Evolutionary conservation across 1,140 invertebrate species (phyloP).

Genomic region (Melipona quadrifasciata): DNA sequence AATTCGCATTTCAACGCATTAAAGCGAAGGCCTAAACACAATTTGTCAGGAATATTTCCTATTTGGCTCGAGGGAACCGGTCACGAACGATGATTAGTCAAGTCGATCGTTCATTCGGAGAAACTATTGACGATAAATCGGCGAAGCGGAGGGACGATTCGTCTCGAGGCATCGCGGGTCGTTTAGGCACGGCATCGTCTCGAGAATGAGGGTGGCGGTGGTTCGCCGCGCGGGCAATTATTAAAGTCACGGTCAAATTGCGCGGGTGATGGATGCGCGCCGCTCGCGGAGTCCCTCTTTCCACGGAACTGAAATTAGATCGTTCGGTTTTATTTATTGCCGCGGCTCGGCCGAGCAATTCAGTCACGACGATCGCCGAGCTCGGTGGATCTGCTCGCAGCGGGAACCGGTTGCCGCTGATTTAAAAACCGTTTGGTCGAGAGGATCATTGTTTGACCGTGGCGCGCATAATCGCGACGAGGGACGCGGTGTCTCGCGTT

Average conservation of each 20-base stretch:
- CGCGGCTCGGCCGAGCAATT: background rate
- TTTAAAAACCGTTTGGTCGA: slow-evolving; percentile 20
- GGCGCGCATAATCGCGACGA: background rate
- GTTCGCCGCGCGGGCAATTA: slow-evolving; percentile 7
- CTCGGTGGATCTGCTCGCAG: background rate
- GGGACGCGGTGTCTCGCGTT: background rate
- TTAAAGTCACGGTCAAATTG: slow-evolving; percentile 19
- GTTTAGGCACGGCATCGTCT: background rate
- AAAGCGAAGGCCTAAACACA: background rate
- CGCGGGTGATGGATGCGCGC: slow-evolving; percentile 11
- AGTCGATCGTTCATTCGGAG: slow-evolving; percentile 40
- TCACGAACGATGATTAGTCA: slow-evolving; percentile 65
- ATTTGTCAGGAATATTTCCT: background rate
- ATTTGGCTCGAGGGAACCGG: slow-evolving; percentile 70
- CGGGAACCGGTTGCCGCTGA: slow-evolving; percentile 16
- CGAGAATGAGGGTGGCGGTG: background rate
- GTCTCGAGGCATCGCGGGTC: too few species aligned
- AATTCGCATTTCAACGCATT: background rate
- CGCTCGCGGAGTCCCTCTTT: background rate
- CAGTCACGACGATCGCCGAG: background rate
- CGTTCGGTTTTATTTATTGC: slow-evolving; percentile 30
- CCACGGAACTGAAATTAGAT: slow-evolving; percentile 34
- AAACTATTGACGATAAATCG: slow-evolving; percentile 39
- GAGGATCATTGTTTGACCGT: slow-evolving; percentile 5
- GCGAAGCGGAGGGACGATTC: background rate